phyloP scores from a whole-genome alignment of 2,113 vertebrate species.

The Condylura cristata region DNA sequence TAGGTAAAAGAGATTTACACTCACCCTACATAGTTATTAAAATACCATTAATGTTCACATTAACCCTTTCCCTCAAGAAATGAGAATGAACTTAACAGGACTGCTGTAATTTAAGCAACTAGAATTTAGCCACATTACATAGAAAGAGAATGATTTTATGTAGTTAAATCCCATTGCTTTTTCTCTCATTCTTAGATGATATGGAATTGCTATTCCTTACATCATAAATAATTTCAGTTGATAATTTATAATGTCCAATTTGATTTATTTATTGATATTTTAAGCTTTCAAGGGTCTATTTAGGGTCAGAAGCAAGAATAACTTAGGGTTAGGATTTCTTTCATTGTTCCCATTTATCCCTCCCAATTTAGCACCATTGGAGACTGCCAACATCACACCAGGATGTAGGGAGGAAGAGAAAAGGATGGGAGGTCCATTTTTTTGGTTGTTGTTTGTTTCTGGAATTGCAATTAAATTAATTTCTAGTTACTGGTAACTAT shows the following conservation, averaged over 20 bases:
- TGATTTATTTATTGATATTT: neutral
- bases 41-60: neutral
- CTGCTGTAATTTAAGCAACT: neutral
- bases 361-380: neutral
- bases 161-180: neutral
- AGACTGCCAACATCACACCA: neutral
- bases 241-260: neutral
- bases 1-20: neutral
- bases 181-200: neutral
- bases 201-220: neutral
- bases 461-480: neutral
- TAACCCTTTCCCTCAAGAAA: neutral
- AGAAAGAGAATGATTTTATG: neutral
- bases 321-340: accelerated
- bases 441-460: neutral
- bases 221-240: neutral
- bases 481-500: neutral
- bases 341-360: neutral
- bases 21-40: neutral
- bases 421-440: neutral
- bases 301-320: neutral
- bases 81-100: neutral
- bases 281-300: neutral
- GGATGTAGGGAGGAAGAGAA: neutral
- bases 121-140: neutral